Evolutionary conservation across 2,888 invertebrate species (phyloP), one percentile per base, ranked within the genome.

Genomic region (Rhorus exstirpatorius): DNA sequence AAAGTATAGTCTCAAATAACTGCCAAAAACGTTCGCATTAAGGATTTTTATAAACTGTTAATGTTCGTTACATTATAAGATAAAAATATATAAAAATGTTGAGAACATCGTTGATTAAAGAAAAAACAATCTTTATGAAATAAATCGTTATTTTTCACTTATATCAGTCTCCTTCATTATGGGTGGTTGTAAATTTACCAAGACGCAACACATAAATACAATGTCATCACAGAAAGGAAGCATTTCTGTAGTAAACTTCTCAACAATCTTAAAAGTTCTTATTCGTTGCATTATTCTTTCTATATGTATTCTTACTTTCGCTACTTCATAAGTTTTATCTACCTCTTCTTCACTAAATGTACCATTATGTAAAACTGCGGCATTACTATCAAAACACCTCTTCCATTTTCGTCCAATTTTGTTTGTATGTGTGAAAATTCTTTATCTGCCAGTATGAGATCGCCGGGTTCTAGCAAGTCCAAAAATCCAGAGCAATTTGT

Each of bases 371-470:
- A 76, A 51, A 35, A 79, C 70, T 10, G 75, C n/a, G 82, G 82
- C 53, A 79, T 82, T 14, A 74, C 74, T 4, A 74, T 46, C 2
- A 78, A 4, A 31, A 70, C 51, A 10, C 60, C 51, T 19, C 44
- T 8, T 8, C 55, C 55, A 21, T 14, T n/a, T 46, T 70, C 70
- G 46, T 70, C 31, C 3, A 71, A 8, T 6, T 38, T 38, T 24
- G 75, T 75, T 68, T 76, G 71, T 4, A 83, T 79, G n/a, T 77
- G 76, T n/a, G 79, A 79, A 60, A 83, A 79, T 21, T 67, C 67
- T 35, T 83, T 79, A 67, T 31, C 31, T 31, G 78, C 63, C 0
- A 81, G 74, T 8, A 81, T 61, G 7, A 24, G 21, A 41, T 81
- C 78, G 3, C 60, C 60, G 14, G 81, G 74, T 81, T 81, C 78